Evolutionary conservation across 2,888 invertebrate genomes (phyloP).

Genomic region (Norana najaformis): DNA sequence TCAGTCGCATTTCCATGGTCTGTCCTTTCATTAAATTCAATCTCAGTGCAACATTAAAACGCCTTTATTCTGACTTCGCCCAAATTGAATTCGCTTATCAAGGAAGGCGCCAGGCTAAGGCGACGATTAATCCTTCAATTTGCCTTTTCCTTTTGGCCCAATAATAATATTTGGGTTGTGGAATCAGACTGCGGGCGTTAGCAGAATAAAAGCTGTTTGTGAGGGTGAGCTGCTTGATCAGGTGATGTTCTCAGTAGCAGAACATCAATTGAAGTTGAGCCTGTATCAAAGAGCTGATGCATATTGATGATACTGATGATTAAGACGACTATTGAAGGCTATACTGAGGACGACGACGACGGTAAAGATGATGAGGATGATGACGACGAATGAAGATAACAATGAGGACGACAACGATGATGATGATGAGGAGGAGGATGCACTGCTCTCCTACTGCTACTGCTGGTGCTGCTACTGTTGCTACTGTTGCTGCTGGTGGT

Average conservation of each 20-base stretch:
- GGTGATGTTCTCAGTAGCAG: no score
- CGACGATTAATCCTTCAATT: background rate
- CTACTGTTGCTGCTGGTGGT: no score
- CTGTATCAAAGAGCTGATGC: background rate
- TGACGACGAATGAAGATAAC: background rate
- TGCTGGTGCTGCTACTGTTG: no score
- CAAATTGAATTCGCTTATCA: background rate
- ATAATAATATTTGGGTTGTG: background rate
- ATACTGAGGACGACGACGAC: background rate
- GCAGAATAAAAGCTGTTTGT: background rate
- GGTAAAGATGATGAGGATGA: background rate
- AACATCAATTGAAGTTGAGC: background rate
- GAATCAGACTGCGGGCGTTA: background rate
- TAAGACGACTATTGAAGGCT: background rate
- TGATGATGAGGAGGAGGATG: no score
- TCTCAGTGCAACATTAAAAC: conserved; percentile 13
- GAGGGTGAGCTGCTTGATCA: background rate
- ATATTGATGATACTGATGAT: background rate
- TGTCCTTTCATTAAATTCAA: background rate
- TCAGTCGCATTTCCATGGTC: background rate
- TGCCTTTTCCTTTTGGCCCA: background rate
- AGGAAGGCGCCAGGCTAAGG: background rate
- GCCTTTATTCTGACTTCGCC: background rate
- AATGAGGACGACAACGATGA: background rate
- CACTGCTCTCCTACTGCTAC: no score